Conservation (phyloP, 1,140 invertebrate species). For the Nylanderia fulva region DNA sequence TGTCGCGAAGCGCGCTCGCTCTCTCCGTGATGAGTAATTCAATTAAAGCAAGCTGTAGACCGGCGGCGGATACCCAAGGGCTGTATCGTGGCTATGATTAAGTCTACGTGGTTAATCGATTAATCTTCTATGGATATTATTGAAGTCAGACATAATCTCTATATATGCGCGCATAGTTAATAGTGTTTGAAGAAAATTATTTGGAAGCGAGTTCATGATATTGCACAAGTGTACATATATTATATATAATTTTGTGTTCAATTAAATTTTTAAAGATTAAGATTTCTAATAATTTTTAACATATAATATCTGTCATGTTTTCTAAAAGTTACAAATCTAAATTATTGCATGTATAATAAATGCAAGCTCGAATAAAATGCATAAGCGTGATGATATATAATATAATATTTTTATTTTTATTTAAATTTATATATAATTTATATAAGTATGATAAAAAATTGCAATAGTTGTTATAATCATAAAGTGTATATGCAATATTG, state of each 20-base stretch:
- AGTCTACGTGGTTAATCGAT: slow-evolving; percentile 28
- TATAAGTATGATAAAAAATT: no score
- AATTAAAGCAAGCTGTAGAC: slow-evolving; percentile 66
- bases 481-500: neutral
- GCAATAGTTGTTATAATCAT: neutral
- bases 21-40: slow-evolving; percentile 58
- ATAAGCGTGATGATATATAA: no score
- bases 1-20: slow-evolving; percentile 25
- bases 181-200: neutral
- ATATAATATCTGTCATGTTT: neutral
- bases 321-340: neutral
- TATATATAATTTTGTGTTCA: no score
- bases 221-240: neutral
- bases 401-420: no score
- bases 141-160: neutral
- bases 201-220: neutral
- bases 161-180: no score
- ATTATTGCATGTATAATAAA: neutral
- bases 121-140: slow-evolving; percentile 14
- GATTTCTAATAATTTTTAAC: no score
- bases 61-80: slow-evolving; percentile 43
- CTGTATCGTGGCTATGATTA: slow-evolving; percentile 45
- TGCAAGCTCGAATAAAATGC: no score
- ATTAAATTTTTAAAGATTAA: no score
- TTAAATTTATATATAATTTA: no score